A percentile compares a stretch with the other conserved stretches of the same genome.
Evolutionary conservation across 2,113 vertebrate species (phyloP).

Genomic region (Planiliza haematocheilus): DNA sequence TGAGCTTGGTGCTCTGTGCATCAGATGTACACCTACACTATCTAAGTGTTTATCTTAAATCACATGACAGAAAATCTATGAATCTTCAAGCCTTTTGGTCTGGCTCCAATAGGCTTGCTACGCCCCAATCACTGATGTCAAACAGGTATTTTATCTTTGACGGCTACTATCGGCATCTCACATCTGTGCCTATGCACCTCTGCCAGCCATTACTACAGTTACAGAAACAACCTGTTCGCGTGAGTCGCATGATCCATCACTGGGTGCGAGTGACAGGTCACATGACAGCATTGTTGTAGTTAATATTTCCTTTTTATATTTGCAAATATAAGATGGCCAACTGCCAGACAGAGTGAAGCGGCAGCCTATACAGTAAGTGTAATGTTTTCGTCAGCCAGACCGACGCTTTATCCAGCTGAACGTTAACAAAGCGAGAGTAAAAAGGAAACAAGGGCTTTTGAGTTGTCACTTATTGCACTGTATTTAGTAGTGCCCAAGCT

Average conservation of each 20-base stretch:
- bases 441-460: slow-evolving; percentile 17
- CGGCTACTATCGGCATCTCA: slow-evolving; percentile 5
- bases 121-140: slow-evolving; percentile 10
- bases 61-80: slow-evolving; percentile 8
- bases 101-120: neutral
- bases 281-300: neutral
- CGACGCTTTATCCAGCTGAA: neutral
- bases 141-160: slow-evolving; percentile 39
- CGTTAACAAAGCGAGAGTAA: slow-evolving; percentile 18
- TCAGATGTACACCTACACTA: neutral
- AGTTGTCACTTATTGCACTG: neutral
- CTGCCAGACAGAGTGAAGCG: too few species aligned
- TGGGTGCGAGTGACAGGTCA: slow-evolving; percentile 4
- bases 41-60: slow-evolving; percentile 10
- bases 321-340: too few species aligned
- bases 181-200: neutral
- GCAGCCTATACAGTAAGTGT: neutral
- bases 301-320: neutral
- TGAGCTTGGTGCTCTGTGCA: neutral
- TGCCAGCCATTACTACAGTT: slow-evolving; percentile 1
- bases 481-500: neutral
- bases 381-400: neutral
- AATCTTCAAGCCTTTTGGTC: neutral
- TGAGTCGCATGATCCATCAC: slow-evolving; percentile 1
- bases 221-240: slow-evolving; percentile 14